These are phyloP conservation scores for Arrhamphus sclerolepis DNA, from an alignment of 2,797 vertebrate species.

Conservation along the genomic window DNA sequence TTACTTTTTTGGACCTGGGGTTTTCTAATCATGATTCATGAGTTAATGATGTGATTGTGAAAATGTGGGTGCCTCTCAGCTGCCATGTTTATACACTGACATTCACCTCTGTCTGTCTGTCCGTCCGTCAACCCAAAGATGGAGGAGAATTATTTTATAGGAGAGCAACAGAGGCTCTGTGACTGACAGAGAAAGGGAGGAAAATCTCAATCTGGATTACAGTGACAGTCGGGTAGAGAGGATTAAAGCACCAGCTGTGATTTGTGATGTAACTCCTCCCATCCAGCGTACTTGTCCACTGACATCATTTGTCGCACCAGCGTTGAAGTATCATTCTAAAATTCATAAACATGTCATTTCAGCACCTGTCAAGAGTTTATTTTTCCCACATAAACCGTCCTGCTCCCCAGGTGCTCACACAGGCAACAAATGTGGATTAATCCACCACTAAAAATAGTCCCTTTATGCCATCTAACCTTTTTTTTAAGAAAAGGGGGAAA, in stretches of 20 bases:
- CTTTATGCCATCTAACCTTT: no score
- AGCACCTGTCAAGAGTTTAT: no score
- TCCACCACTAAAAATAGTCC: slow-evolving; percentile 14
- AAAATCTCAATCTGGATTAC: slow-evolving; percentile 79
- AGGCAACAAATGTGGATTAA: neutral
- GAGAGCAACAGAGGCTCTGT: slow-evolving; percentile 5
- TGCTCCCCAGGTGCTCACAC: neutral
- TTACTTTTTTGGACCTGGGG: no score
- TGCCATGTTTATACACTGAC: neutral
- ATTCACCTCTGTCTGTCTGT: neutral
- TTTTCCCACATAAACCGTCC: neutral
- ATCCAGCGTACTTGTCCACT: neutral
- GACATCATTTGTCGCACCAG: neutral
- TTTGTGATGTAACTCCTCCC: slow-evolving; percentile 58
- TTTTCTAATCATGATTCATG: no score
- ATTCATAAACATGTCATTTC: neutral
- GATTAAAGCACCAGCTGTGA: slow-evolving; percentile 78
- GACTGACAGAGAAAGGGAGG: slow-evolving; percentile 27
- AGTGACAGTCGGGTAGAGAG: slow-evolving; percentile 37
- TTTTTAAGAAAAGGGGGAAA: no score
- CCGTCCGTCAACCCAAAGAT: slow-evolving; percentile 48
- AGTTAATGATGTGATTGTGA: no score
- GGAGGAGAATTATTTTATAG: slow-evolving; percentile 22
- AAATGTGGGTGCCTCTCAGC: neutral
- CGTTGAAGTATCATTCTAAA: neutral